A percentile compares a stretch with the other conserved stretches of the same genome.
phyloP scores from a whole-genome alignment of 2,113 vertebrate species.

The Nothobranchius furzeri region DNA sequence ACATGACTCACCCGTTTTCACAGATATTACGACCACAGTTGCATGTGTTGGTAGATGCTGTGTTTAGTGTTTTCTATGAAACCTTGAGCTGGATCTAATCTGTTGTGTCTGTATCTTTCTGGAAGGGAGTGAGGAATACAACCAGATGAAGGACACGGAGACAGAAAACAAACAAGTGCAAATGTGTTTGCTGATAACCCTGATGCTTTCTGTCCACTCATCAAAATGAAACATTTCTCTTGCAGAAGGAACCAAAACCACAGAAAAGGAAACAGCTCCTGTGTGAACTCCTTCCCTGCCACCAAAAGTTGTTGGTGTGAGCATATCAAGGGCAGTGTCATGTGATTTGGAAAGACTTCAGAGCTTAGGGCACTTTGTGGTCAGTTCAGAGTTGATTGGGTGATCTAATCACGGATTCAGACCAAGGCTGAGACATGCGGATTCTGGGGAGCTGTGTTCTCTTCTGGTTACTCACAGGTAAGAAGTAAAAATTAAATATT shows the following conservation, averaged over 20 bases:
- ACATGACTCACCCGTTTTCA: no score
- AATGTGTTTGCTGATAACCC: conserved; percentile 7
- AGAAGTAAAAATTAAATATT: conserved; percentile 14
- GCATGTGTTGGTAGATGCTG: no score
- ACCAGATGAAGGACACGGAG: neutral
- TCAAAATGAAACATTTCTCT: conserved; percentile 41
- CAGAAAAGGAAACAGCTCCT: conserved; percentile 61
- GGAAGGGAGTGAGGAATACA: no score
- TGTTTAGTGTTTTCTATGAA: no score
- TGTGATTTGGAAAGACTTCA: conserved; percentile 64
- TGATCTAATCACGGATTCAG: conserved; percentile 9
- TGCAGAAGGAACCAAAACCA: conserved; percentile 72
- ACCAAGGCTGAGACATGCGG: conserved; percentile 31
- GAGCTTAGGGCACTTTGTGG: conserved; percentile 33
- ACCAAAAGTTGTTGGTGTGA: conserved; percentile 63
- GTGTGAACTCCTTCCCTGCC: conserved; percentile 51
- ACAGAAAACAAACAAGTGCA: neutral
- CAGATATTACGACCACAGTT: no score
- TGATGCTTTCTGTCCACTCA: conserved; percentile 47
- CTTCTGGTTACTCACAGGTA: conserved; percentile 55
- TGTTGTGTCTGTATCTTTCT: no score
- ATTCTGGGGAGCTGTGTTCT: conserved; percentile 4
- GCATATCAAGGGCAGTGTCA: conserved; percentile 51
- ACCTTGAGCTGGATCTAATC: no score
- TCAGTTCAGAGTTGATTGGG: conserved; percentile 27